Percentiles rank a stretch among this genome's conserved stretches.
Evolutionary conservation across 2,888 invertebrate species (phyloP).

Genomic region (Gortyna flavago): DNA sequence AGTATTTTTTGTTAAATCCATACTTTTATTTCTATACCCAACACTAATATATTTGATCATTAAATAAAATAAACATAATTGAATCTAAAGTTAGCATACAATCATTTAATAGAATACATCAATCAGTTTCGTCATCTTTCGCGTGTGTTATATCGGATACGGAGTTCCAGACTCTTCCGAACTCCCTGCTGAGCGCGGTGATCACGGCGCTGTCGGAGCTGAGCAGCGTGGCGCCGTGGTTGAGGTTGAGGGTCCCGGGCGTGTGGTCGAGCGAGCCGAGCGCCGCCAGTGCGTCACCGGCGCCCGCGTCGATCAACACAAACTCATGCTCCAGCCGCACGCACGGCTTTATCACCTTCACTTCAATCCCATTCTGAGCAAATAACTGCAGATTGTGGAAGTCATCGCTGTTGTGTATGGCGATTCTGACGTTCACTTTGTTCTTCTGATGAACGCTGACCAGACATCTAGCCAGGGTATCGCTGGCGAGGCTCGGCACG

Average conservation of each 20-base stretch:
- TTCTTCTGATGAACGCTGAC: conserved; percentile 71
- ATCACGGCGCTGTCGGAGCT: conserved; percentile 75
- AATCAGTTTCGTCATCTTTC: conserved; percentile 36
- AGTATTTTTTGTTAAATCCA: conserved; percentile 83
- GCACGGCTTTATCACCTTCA: conserved; percentile 73
- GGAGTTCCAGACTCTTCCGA: conserved; percentile 79
- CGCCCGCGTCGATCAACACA: conserved; percentile 75
- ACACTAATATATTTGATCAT: conserved; percentile 34
- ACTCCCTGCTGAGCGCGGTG: conserved; percentile 75
- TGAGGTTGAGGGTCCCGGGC: conserved; percentile 71
- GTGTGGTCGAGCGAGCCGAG: conserved; percentile 79
- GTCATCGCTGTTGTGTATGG: conserved; percentile 74
- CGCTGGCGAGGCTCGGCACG: conserved; percentile 76
- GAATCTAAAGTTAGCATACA: conserved; percentile 10
- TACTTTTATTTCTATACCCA: conserved; percentile 76
- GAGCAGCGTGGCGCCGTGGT: conserved; percentile 76
- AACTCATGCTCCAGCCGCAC: conserved; percentile 80
- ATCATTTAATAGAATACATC: conserved; percentile 13
- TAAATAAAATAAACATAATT: conserved; percentile 33
- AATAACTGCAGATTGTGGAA: conserved; percentile 69
- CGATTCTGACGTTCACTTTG: conserved; percentile 73
- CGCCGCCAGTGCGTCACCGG: conserved; percentile 74
- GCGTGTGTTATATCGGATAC: conserved; percentile 16
- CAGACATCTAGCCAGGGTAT: conserved; percentile 75
- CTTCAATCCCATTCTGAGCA: conserved; percentile 74